Conservation (phyloP, 2,113 vertebrate species). For the Scomber scombrus region DNA sequence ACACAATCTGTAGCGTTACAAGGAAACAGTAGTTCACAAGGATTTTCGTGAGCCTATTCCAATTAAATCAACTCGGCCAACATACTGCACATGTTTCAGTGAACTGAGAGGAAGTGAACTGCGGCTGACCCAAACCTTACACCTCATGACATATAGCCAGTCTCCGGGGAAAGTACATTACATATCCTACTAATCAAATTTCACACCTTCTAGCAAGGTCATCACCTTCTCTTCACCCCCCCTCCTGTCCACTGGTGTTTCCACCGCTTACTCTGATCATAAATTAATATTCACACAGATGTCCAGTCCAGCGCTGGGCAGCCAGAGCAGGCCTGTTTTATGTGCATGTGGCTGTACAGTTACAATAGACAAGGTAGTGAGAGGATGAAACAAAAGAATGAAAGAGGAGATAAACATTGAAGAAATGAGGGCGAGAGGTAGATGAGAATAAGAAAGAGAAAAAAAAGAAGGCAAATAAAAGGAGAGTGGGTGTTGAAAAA, state of each 20-base stretch:
- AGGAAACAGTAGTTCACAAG: not conserved
- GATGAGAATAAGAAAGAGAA: too few species aligned
- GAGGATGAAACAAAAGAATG: not conserved
- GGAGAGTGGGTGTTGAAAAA: not conserved
- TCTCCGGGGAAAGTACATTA: constrained; percentile 31
- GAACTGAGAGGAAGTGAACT: constrained; percentile 16
- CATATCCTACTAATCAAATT: constrained; percentile 45
- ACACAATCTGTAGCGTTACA: constrained; percentile 12
- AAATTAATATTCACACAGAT: constrained; percentile 50
- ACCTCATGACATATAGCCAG: not conserved
- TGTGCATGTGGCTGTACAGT: not conserved
- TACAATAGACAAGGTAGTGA: not conserved
- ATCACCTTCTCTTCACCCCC: not conserved
- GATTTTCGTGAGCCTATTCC: not conserved
- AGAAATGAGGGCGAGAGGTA: not conserved
- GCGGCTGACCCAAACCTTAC: constrained; percentile 2
- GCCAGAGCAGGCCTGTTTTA: not conserved
- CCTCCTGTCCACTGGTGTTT: not conserved
- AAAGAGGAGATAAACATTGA: not conserved
- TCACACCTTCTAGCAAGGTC: constrained; percentile 53
- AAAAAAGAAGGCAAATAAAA: not conserved
- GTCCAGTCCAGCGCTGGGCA: not conserved
- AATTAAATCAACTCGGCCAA: not conserved
- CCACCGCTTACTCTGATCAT: constrained; percentile 23
- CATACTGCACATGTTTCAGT: not conserved